Evolutionary conservation across 2,888 invertebrate species (phyloP), one percentile per base, ranked within the genome.

Genomic region (Lycia hirtaria): DNA sequence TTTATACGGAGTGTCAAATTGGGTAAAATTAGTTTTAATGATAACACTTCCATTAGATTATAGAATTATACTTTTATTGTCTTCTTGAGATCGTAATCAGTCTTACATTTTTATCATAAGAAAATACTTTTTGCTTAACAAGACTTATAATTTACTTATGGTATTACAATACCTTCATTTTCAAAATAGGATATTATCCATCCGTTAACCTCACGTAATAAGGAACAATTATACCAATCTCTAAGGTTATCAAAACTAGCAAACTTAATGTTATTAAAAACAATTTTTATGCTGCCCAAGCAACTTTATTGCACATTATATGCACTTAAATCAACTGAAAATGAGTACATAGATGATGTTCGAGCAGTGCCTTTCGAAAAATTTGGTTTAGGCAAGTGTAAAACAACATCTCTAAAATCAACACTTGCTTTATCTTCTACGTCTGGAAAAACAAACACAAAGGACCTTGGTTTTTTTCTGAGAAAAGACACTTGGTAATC

Each of bases 391-490:
- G 67, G 65, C 58, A 67, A 60, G 57, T 65, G 64, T 60, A 68
- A 67, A 67, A 68, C 67, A 52, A 70, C 66, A 68, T 70, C 69
- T 63, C 60, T 63, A 61, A 71, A 35, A 66, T 67, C 66, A 45
- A 71, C 62, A 49, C 65, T 67, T 62, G 69, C 66, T 67, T 51
- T 67, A 24, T 47, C 63, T 62, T 58, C 53, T 6, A 22, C 40
- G 24, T 12, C 12, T 56, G 62, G 68, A 67, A 68, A 70, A 51
- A 66, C 24, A 51, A 66, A 66, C 52, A 50, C 60, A 53, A 32
- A 63, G 60, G 62, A 55, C 56, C 59, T 15, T 47, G 26, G 4
- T 24, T 41, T 41, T 41, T 41, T 26, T 41, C 20, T 14, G 24
- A 33, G n/a, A 33, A 19, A 19, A 32, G 6, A 44, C 32, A 44